Base-by-base conservation (phyloP, 1,140 invertebrate species). In the Drosophila mauritiana region DNA sequence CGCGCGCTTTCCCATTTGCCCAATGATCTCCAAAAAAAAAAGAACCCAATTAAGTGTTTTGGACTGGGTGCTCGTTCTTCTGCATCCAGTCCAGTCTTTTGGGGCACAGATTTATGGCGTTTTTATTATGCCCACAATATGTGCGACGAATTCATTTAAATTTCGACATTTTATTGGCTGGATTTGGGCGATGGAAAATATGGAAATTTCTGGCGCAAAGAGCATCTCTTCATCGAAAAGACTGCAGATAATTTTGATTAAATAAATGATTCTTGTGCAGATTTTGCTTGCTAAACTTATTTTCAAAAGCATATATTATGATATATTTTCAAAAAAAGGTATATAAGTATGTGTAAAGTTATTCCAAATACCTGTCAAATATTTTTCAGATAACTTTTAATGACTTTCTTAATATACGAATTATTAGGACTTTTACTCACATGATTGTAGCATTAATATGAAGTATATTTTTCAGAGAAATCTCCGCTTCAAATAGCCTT, bases 91-190 rank as follows among this genome's bases (percentile, higher is more conserved):
- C 42, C 37, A 74, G 62, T 84, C 54, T 77, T 77, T 73, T 73
- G 57, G 49, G n/a, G 49, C 34, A 31, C 27, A 58, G 39, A 80
- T 86, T 81, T 74, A 81, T 85, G 53, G 64, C 78, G 55, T 70
- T 86, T 85, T 85, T 78, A 86, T 65, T 58, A 58, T 70, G 36
- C 45, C 40, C 27, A 12, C 39, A 22, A 68, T 70, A 65, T 81
- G 81, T 78, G 81, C 52, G 46, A 48, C 56, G 82, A 80, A 86
- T 85, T 74, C 70, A 55, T 74, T 81, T 69, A 65, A 74, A 65
- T 59, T 25, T 48, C 12, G 45, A 31, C 40, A 46, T 42, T 52
- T 53, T 40, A 45, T 45, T 67, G 22, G 17, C 11, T 56, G 46
- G 15, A 48, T 36, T 42, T 17, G 6, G 22, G n/a, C n/a, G 40